phyloP scores from a whole-genome alignment of 2,113 vertebrate genomes.

The Aptenodytes patagonicus region DNA sequence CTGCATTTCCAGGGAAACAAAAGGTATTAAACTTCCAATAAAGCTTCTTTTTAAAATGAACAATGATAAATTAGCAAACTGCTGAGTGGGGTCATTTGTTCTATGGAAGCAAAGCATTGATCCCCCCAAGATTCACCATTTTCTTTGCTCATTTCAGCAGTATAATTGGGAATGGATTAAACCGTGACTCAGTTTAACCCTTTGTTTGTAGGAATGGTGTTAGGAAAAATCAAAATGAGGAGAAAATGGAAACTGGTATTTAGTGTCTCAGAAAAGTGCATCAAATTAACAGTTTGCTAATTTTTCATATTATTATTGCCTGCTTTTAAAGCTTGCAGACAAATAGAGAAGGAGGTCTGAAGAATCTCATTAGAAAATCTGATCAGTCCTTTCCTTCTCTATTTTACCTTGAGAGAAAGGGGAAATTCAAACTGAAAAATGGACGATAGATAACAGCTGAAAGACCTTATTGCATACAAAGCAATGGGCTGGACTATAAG shows the following conservation, averaged over 20 bases:
- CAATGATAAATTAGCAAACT: constrained; percentile 3
- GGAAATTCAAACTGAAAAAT: not conserved
- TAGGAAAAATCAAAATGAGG: not conserved
- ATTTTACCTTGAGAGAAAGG: not conserved
- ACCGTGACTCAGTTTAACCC: not conserved
- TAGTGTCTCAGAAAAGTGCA: not conserved
- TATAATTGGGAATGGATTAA: not conserved
- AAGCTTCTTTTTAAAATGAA: not conserved
- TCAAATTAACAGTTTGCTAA: not conserved
- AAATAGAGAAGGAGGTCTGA: not conserved
- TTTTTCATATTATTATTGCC: not conserved
- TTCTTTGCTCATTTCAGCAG: not conserved
- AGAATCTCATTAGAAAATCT: not conserved
- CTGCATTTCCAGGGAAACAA: constrained; percentile 24
- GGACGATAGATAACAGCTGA: not conserved
- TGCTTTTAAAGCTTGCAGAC: not conserved
- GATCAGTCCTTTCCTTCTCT: not conserved
- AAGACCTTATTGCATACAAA: not conserved
- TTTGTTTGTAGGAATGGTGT: not conserved
- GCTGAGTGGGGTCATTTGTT: not conserved
- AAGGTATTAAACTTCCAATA: not conserved
- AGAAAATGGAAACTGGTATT: not conserved
- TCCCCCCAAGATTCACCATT: not conserved
- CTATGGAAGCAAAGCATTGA: not conserved
- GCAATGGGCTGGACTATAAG: not conserved